Evolutionary conservation across 2,797 vertebrate species (phyloP).

Genomic region (Hephaestus fuliginosus): DNA sequence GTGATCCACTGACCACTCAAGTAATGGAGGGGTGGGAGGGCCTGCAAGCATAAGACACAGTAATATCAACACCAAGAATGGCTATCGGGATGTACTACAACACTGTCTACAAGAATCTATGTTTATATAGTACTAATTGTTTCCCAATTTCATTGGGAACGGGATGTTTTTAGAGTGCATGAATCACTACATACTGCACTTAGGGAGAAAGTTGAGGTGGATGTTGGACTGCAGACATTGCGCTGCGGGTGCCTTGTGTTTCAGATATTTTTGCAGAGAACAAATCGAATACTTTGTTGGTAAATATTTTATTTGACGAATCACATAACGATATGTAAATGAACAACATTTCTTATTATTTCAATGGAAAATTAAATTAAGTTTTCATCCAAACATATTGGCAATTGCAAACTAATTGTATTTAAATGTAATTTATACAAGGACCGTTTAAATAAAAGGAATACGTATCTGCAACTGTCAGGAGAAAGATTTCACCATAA

Average conservation of each 20-base stretch:
- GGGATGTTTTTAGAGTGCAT: neutral
- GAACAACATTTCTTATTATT: neutral
- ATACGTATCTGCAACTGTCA: neutral
- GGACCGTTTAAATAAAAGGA: neutral
- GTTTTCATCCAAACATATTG: neutral
- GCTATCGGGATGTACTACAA: neutral
- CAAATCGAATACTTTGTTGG: neutral
- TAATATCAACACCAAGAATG: neutral
- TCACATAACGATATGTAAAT: neutral
- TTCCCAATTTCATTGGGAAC: neutral
- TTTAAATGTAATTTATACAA: neutral
- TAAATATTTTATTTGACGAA: neutral
- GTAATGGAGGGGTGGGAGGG: neutral
- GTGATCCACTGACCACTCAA: slow-evolving; percentile 42
- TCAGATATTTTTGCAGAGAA: neutral
- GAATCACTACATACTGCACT: neutral
- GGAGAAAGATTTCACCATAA: neutral
- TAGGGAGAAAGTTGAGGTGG: neutral
- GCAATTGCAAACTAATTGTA: neutral
- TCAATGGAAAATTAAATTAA: neutral
- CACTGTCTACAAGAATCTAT: neutral
- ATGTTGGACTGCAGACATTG: neutral
- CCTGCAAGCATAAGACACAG: slow-evolving; percentile 3
- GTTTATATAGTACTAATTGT: neutral
- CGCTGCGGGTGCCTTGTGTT: neutral